Evolutionary conservation across 2,797 vertebrate genomes (phyloP), one percentile per base, ranked within the genome.

Genomic region (Pipistrellus pipistrellus): DNA sequence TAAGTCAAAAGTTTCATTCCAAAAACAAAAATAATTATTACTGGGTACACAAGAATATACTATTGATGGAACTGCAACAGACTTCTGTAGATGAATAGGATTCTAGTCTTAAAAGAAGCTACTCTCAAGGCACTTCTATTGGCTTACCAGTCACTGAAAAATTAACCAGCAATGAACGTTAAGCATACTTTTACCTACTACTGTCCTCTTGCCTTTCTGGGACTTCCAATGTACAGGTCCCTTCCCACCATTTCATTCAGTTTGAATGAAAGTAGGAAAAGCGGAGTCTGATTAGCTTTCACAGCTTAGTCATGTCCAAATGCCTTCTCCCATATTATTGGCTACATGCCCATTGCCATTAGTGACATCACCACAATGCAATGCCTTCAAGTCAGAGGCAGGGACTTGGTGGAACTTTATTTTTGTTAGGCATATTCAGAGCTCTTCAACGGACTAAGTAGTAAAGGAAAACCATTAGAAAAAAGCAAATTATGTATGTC

Each of bases 1-100:
- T 84, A 88, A 95, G 69, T 93, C 57, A 85, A 68, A 96, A 75
- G 64, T 38, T 78, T 91, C 75, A 85, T 87, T 95, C n/a, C 71
- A 80, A 83, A 75, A 93, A 32, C 30, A 21, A 82, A 84, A 92
- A 27, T 48, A 53, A 91, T 55, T 95, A 93, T 51, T 66, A 48
- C 53, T 0, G 3, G 87, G 35, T 57, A 87, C 32, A 35, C 6
- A 93, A 88, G 44, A 90, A 41, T 20, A 68, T 38, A 64, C 32
- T 41, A 75, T n/a, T 8, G 35, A 80, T 32, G 32, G 27, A 80
- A 81, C 30, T 73, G 15, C 4, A 84, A 55, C 2, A 55, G 32
- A 81, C 55, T 75, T 69, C 17, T 80, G 6, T 6, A 88, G 64
- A 21, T 21, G 41, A 85, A 68, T 14, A 69, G 73, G 83, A 75